Conservation (phyloP, 1,140 invertebrate genomes). For the Acromyrmex echinatior region DNA sequence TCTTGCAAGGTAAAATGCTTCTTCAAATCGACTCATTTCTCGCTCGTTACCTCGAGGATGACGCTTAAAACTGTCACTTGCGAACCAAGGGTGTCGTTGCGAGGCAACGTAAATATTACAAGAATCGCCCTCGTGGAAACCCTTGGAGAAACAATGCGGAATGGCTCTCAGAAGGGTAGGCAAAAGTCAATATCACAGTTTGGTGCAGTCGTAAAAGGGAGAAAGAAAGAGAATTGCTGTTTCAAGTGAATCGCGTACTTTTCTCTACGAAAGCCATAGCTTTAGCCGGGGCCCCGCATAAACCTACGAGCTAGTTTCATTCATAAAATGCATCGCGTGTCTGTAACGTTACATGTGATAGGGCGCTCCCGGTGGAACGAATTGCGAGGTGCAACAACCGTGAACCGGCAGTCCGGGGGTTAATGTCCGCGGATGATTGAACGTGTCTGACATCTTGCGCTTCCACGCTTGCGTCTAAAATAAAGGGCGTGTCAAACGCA, state of each 20-base stretch:
- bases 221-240: background rate
- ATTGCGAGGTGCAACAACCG: constrained; percentile 58
- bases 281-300: constrained; percentile 4
- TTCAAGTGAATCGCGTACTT: constrained; percentile 50
- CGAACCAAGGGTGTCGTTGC: constrained; percentile 37
- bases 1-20: constrained; percentile 18
- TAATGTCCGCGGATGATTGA: constrained; percentile 55
- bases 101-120: constrained; percentile 52
- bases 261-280: constrained; percentile 40
- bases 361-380: constrained; percentile 34
- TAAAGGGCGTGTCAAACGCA: constrained; percentile 57
- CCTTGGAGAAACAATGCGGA: constrained; percentile 51
- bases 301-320: constrained; percentile 47
- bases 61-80: constrained; percentile 41
- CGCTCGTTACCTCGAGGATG: constrained; percentile 31
- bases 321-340: constrained; percentile 64
- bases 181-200: constrained; percentile 48
- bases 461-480: constrained; percentile 52
- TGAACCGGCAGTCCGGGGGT: constrained; percentile 45
- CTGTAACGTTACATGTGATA: constrained; percentile 59
- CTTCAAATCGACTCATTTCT: constrained; percentile 15
- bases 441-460: constrained; percentile 56
- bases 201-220: constrained; percentile 43
- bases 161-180: constrained; percentile 29
- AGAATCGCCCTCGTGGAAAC: constrained; percentile 26